These are phyloP conservation scores for Lagopus muta DNA, from an alignment of 2,113 vertebrate genomes.

Conservation along the genomic window DNA sequence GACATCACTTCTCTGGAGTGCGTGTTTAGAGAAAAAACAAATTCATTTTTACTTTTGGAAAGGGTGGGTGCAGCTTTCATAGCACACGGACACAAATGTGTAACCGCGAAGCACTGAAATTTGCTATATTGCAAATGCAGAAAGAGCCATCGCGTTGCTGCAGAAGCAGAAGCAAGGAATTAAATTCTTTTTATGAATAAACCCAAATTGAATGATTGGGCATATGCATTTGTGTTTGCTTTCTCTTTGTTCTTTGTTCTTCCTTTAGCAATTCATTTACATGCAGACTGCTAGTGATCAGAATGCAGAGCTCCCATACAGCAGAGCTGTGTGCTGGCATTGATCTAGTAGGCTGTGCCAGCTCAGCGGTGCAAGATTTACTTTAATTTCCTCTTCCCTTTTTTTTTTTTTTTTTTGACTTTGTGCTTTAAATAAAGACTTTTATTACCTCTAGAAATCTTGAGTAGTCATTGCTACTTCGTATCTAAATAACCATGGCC, in stretches of 20 bases:
- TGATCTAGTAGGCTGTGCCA: conserved; percentile 69
- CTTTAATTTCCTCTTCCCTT: conserved; percentile 72
- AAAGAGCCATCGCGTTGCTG: neutral
- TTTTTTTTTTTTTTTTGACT: conserved; percentile 39
- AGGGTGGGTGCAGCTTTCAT: neutral
- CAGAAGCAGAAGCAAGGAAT: neutral
- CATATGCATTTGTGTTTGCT: conserved; percentile 23
- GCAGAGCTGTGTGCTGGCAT: conserved; percentile 45
- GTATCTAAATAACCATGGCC: neutral
- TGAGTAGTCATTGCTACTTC: neutral
- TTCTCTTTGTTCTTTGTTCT: conserved; percentile 57
- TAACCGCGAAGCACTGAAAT: neutral
- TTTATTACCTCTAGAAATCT: conserved; percentile 36
- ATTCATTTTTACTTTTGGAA: neutral
- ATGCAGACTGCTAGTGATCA: conserved; percentile 53
- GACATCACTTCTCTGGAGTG: neutral
- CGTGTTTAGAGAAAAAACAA: neutral
- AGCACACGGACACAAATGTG: accelerated
- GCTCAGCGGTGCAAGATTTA: conserved; percentile 67
- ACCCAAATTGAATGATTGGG: neutral
- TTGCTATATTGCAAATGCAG: neutral
- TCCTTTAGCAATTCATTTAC: conserved; percentile 26
- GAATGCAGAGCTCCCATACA: conserved; percentile 43
- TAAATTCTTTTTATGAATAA: conserved; percentile 16
- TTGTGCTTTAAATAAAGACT: conserved; percentile 42